phyloP scores from a whole-genome alignment of 1,140 invertebrate species.

The Drosophila melanogaster region Release_6_plus_ISO1_MT NT_033779.5:16964001-16964500 shows the following conservation, averaged over 20 bases:
- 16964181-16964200: conserved; percentile 12
- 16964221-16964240: background rate
- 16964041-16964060: conserved; percentile 69
- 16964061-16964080: conserved; percentile 2
- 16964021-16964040: conserved; percentile 54
- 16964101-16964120: conserved; percentile 50
- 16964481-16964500: background rate
- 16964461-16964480: background rate
- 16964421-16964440: background rate
- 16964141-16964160: conserved; percentile 29
- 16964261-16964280: conserved; percentile 45
- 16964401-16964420: conserved; percentile 5
- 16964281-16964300: conserved; percentile 47
- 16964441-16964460: background rate
- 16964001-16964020: background rate
- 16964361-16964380: background rate
- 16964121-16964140: conserved; percentile 72
- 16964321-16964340: conserved; percentile 48
- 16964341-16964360: conserved; percentile 16
- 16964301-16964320: conserved; percentile 41
- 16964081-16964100: conserved; percentile 61
- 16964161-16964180: conserved; percentile 47
- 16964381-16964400: conserved; percentile 18
- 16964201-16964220: background rate
- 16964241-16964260: conserved; percentile 22